Evolutionary conservation across 2,113 vertebrate species (phyloP).

Genomic region (Myiopsitta monachus): DNA sequence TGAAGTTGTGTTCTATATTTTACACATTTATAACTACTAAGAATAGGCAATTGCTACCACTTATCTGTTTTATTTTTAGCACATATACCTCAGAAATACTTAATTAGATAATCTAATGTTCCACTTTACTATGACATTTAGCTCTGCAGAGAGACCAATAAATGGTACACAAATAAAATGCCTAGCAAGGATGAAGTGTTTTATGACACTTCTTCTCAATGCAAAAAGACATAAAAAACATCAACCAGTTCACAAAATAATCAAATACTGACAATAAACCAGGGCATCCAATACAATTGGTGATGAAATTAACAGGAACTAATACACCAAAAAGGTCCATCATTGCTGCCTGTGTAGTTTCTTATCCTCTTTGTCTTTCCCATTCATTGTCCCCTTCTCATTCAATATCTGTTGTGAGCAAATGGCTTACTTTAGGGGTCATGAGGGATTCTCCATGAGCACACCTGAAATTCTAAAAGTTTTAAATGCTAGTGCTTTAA

Average conservation of each 20-base stretch:
- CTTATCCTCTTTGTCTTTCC: not conserved
- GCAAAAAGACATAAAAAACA: not conserved
- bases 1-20: constrained; percentile 16
- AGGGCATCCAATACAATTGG: not conserved
- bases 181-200: not conserved
- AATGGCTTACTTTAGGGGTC: not conserved
- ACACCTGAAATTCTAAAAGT: not conserved
- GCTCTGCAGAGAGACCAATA: constrained; percentile 9
- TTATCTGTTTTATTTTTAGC: constrained; percentile 40
- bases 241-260: not conserved
- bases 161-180: not conserved
- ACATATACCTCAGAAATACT: constrained; percentile 3
- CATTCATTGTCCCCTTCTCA: not conserved
- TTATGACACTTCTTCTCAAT: not conserved
- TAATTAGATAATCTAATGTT: constrained; percentile 38
- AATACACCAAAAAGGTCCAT: not conserved
- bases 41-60: not conserved
- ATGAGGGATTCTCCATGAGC: not conserved
- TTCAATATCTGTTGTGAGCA: not conserved
- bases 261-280: not conserved
- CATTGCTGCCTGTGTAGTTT: not conserved
- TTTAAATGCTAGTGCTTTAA: not conserved
- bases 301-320: not conserved
- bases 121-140: constrained; percentile 3
- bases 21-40: constrained; percentile 4